Percentiles rank a stretch among this genome's conserved stretches.
These are phyloP conservation scores for Orchestes rusci DNA, from an alignment of 2,888 invertebrate species.

Conservation along the genomic window DNA sequence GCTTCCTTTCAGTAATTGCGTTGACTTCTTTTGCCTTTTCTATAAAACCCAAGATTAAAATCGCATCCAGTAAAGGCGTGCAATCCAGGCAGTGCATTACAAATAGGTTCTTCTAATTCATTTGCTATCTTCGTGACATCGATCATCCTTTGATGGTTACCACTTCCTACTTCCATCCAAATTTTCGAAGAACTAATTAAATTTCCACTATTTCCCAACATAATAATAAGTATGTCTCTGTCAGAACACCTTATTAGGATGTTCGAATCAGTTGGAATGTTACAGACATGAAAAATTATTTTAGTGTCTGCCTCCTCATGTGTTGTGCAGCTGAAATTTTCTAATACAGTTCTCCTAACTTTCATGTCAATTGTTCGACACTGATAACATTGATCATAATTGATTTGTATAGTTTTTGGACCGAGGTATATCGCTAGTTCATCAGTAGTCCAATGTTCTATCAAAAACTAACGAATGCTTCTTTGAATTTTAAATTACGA, in stretches of 20 bases:
- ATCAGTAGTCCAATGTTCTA: constrained; percentile 29
- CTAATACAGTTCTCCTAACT: constrained; percentile 13
- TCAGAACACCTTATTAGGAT: constrained; percentile 27
- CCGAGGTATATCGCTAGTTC: constrained; percentile 26
- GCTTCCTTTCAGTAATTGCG: constrained; percentile 2
- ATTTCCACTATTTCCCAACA: constrained; percentile 26
- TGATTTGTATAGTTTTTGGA: constrained; percentile 27
- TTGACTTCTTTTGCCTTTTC: constrained; percentile 9
- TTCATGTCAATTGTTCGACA: constrained; percentile 29
- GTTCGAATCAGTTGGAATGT: constrained; percentile 14
- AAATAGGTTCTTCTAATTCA: constrained; percentile 26
- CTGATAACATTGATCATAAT: constrained; percentile 15
- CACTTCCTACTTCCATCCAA: constrained; percentile 24
- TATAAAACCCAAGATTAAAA: constrained; percentile 14
- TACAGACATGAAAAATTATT: constrained; percentile 16
- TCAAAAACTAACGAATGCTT: constrained; percentile 32
- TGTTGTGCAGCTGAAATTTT: constrained; percentile 14
- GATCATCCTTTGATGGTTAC: constrained; percentile 26
- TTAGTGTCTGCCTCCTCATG: constrained; percentile 25
- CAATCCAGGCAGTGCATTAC: constrained; percentile 25
- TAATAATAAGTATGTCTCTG: constrained; percentile 28
- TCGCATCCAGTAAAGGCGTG: constrained; percentile 35
- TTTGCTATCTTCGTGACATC: constrained; percentile 26
- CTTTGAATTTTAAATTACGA: constrained; percentile 23
- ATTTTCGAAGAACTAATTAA: constrained; percentile 5